Conservation (phyloP, 2,113 vertebrate genomes). For the Megaleporinus macrocephalus region DNA sequence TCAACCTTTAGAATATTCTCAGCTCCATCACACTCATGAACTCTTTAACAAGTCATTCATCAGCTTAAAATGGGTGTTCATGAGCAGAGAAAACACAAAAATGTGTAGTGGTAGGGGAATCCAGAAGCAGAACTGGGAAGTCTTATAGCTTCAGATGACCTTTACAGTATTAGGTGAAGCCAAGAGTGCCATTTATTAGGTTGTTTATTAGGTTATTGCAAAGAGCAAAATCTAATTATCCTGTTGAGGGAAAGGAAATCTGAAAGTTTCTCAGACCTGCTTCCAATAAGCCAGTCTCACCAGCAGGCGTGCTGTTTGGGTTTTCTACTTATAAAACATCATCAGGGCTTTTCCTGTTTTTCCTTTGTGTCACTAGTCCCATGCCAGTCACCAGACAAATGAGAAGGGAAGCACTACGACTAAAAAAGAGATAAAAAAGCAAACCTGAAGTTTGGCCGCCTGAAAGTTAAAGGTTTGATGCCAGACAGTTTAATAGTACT, state of each 20-base stretch:
- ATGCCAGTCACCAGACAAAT: constrained; percentile 61
- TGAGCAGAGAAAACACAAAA: not conserved
- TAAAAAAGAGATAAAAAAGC: constrained; percentile 58
- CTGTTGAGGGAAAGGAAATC: constrained; percentile 17
- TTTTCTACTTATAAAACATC: constrained; percentile 70
- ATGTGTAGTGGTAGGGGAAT: not conserved
- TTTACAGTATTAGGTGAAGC: constrained; percentile 44
- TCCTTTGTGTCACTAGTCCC: constrained; percentile 59
- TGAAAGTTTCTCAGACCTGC: constrained; percentile 32
- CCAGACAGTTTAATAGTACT: constrained; percentile 35
- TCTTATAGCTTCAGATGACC: constrained; percentile 25
- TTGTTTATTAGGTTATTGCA: constrained; percentile 35
- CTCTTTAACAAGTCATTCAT: not conserved
- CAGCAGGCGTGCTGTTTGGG: constrained; percentile 57
- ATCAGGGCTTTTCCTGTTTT: constrained; percentile 71
- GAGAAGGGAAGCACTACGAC: constrained; percentile 47
- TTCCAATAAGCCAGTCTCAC: constrained; percentile 59
- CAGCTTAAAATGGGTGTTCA: not conserved
- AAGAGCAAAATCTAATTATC: constrained; percentile 20
- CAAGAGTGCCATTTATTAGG: constrained; percentile 9
- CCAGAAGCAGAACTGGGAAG: not conserved
- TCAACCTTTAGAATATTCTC: too few species aligned
- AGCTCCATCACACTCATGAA: not conserved
- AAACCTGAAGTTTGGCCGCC: constrained; percentile 44
- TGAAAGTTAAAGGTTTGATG: constrained; percentile 37